Conservation (phyloP, 2,113 vertebrate genomes). For the Ctenomys sociabilis region DNA sequence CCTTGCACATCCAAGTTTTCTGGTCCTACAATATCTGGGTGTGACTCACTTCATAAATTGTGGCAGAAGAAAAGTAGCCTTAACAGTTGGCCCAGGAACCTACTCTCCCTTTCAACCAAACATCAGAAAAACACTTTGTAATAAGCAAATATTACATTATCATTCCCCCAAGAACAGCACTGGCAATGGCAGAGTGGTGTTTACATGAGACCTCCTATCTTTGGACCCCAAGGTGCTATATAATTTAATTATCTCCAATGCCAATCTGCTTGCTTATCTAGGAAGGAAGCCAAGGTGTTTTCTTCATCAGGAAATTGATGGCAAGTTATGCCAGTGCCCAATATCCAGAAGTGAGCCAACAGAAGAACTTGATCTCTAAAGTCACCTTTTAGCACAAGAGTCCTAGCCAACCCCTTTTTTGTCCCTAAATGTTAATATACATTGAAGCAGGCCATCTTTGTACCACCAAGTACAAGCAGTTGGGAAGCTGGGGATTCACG, state of each 20-base stretch:
- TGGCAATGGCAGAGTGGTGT: not conserved
- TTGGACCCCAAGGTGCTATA: not conserved
- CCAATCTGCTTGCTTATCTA: not conserved
- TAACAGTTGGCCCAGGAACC: not conserved
- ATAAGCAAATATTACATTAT: slow-evolving; percentile 19
- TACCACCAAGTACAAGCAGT: no score
- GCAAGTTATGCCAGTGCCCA: slow-evolving; percentile 26
- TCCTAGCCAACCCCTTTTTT: not conserved
- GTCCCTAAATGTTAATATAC: not conserved
- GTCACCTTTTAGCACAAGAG: not conserved
- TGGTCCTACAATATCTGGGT: not conserved
- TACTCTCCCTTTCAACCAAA: slow-evolving; percentile 3
- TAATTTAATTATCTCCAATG: slow-evolving; percentile 49
- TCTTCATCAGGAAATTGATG: slow-evolving; percentile 56
- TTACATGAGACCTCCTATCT: not conserved
- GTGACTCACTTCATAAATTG: slow-evolving; percentile 23
- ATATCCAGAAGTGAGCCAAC: not conserved
- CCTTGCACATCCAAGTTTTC: slow-evolving; percentile 6
- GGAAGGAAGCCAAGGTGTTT: slow-evolving; percentile 26
- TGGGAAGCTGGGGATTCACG: not conserved
- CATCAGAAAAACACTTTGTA: slow-evolving; percentile 36
- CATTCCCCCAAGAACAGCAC: not conserved
- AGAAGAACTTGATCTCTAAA: slow-evolving; percentile 4
- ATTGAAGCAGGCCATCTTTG: not conserved
- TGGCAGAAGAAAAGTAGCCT: slow-evolving; percentile 22